Base-by-base conservation (phyloP, 2,113 vertebrate genomes). In the Telmatochromis brachygnathus region DNA sequence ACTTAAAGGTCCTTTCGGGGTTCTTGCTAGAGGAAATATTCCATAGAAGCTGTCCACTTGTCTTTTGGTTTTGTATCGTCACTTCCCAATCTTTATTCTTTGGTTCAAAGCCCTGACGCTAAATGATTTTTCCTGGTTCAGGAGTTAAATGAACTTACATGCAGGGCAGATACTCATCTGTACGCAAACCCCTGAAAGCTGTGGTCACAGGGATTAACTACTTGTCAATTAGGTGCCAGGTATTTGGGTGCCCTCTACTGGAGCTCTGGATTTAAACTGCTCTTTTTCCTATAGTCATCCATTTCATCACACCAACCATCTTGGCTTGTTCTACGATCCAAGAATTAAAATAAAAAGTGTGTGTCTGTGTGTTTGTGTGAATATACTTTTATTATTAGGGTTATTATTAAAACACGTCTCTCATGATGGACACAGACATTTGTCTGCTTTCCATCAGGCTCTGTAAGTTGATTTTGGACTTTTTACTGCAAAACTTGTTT, bases 231-330 rank as follows among this genome's bases (percentile, higher is more conserved):
- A 85, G n/a, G 70, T 81, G 88, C 85, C 90, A 88, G 62, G 85
- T 82, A 21, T 86, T 33, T 81, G 60, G 70, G 37, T 90, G 89
- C 92, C 88, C 91, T 87, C 90, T 94, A 75, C 86, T 95, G 93
- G 91, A 88, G 23, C 37, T 82, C 6, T 14, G 84, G 45, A 37
- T 35, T 15, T 33, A 56, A 37, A 58, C 13, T 47, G 5, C 75
- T 84, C 19, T 54, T n/a, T 33, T n/a, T 62, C 7, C 51, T 70
- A 4, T 54, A 30, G 30, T 73, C 62, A 45, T 83, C 7, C 30
- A 79, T 85, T 65, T 87, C 65, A 84, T 14, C 53, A 86, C 35
- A 37, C 30, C 28, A 58, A 51, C 28, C 30, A 51, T 45, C 9
- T 39, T 80, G 45, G 12, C 13, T 79, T 80, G 11, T 42, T 30